Conservation (phyloP, 2,797 vertebrate species). For the Crypturellus tataupa region DNA sequence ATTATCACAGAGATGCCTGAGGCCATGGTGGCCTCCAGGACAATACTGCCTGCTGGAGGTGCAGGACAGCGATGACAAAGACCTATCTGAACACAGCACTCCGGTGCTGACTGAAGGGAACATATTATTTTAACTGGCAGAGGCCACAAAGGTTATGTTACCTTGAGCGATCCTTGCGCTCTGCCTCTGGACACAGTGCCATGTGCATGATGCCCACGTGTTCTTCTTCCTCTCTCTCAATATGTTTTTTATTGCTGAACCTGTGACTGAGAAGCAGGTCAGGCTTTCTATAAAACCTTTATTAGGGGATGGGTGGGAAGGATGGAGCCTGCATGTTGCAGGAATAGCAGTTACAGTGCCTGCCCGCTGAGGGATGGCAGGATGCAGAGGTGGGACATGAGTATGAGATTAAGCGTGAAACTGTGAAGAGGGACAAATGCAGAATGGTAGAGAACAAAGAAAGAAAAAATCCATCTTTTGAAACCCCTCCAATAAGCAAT, state of each 20-base stretch:
- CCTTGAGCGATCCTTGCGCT: background rate
- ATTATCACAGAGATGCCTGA: background rate
- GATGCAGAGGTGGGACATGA: conserved; percentile 20
- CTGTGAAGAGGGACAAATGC: conserved; percentile 1
- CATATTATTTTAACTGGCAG: conserved; percentile 15
- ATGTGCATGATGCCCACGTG: background rate
- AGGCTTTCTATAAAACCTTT: background rate
- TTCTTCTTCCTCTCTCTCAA: background rate
- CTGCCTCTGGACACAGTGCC: background rate
- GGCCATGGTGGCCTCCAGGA: background rate
- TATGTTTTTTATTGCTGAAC: background rate
- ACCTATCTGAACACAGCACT: background rate
- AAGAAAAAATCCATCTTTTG: conserved; percentile 5
- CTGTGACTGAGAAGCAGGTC: background rate
- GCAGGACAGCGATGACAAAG: background rate
- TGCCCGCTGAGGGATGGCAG: conserved; percentile 12
- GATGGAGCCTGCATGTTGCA: background rate
- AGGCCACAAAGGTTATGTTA: background rate
- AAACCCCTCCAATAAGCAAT: background rate
- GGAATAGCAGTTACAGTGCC: background rate
- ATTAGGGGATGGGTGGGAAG: background rate
- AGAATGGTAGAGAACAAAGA: background rate
- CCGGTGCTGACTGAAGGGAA: background rate
- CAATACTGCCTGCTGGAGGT: background rate
- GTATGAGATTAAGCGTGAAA: background rate